Evolutionary conservation across 1,140 invertebrate species (phyloP).

Genomic region (Drosophila bifasciata): DNA sequence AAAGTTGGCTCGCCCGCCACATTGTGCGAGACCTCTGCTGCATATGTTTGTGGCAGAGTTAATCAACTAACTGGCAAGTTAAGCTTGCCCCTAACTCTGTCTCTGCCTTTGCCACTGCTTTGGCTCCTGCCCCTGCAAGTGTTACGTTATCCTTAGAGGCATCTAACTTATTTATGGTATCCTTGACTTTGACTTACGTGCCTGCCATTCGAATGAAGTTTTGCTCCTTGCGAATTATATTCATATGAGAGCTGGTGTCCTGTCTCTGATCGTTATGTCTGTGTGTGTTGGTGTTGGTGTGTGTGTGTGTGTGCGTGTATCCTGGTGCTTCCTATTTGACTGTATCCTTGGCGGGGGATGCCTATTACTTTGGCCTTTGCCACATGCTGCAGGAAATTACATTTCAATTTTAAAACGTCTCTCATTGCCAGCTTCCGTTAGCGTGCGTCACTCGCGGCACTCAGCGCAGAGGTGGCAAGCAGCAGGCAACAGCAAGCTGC

Average conservation of each 20-base stretch:
- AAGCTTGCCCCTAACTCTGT: conserved; percentile 1
- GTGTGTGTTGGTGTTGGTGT: conserved; percentile 1
- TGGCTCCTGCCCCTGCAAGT: not conserved
- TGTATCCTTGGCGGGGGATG: not conserved
- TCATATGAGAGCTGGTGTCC: conserved; percentile 38
- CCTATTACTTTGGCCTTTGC: conserved; percentile 37
- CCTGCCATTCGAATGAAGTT: conserved; percentile 48
- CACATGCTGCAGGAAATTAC: conserved; percentile 63
- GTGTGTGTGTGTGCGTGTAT: too few species aligned
- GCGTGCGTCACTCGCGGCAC: conserved; percentile 6
- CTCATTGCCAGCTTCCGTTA: conserved; percentile 51
- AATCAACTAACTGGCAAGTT: conserved; percentile 27
- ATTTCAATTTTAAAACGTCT: conserved; percentile 66
- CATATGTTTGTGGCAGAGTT: conserved; percentile 6
- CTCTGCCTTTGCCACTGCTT: not conserved
- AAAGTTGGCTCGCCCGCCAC: too few species aligned
- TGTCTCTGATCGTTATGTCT: not conserved
- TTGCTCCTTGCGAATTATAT: conserved; percentile 35
- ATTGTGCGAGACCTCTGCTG: too few species aligned
- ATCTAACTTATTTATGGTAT: conserved; percentile 54
- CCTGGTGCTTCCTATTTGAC: not conserved
- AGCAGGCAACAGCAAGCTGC: not conserved
- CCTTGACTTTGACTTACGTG: conserved; percentile 54
- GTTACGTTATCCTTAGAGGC: conserved; percentile 9
- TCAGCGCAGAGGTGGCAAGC: conserved; percentile 15